Evolutionary conservation across 1,140 invertebrate species (phyloP).

Genomic region (Drosophila pectinifera): DNA sequence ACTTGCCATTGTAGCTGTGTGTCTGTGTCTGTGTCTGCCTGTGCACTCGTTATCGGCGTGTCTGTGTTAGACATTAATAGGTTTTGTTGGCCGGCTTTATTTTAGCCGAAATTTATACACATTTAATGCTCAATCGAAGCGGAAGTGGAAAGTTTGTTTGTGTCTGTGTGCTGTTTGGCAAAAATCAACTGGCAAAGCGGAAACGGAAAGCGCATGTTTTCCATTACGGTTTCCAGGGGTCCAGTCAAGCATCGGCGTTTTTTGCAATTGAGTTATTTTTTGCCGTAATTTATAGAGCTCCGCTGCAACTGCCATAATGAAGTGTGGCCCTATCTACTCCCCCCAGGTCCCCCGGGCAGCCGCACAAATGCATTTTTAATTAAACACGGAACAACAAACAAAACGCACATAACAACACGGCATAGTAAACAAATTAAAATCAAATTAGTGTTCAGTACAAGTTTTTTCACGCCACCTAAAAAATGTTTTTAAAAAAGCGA

Average conservation of each 20-base stretch:
- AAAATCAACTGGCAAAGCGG: slow-evolving; percentile 64
- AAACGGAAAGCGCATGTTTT: slow-evolving; percentile 77
- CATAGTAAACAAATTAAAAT: slow-evolving; percentile 74
- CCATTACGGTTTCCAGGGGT: slow-evolving; percentile 24
- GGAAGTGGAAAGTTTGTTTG: slow-evolving; percentile 66
- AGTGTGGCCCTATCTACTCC: slow-evolving; percentile 45
- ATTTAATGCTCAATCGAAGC: slow-evolving; percentile 77
- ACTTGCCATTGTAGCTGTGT: slow-evolving; percentile 46
- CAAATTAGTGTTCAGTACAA: slow-evolving; percentile 57
- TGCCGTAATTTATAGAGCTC: slow-evolving; percentile 61
- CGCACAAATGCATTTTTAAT: slow-evolving; percentile 63
- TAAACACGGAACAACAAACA: slow-evolving; percentile 55
- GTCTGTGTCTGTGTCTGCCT: slow-evolving; percentile 13
- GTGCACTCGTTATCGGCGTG: slow-evolving; percentile 18
- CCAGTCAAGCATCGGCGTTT: slow-evolving; percentile 24
- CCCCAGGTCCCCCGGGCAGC: too few species aligned
- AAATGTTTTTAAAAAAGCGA: not conserved
- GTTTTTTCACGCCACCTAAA: slow-evolving; percentile 25
- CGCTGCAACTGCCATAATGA: slow-evolving; percentile 59
- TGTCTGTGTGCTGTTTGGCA: slow-evolving; percentile 28
- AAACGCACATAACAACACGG: slow-evolving; percentile 55
- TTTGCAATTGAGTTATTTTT: slow-evolving; percentile 74
- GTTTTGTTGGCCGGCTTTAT: slow-evolving; percentile 72
- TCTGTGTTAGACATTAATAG: slow-evolving; percentile 71
- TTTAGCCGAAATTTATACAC: slow-evolving; percentile 71